Base-by-base conservation (phyloP, 2,888 invertebrate species). In the Caenorhabditis panamensis region DNA sequence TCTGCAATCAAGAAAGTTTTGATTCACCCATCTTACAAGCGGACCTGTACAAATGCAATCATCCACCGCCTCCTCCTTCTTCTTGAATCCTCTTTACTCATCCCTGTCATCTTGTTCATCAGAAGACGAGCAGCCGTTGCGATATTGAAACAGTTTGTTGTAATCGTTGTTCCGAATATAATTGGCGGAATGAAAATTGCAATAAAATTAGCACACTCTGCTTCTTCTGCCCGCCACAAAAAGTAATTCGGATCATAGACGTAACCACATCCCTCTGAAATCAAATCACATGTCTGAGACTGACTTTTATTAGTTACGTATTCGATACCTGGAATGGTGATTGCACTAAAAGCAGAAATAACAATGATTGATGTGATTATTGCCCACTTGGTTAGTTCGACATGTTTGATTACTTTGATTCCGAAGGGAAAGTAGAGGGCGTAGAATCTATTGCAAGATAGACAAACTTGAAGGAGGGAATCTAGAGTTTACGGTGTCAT, bases 381-480 rank as follows among this genome's bases (percentile, higher is more conserved):
- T 3, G 22, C 59, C 37, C 41, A 59, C 5, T 37, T 22, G 1
- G 59, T 41, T 41, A 59, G 24, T 11, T 22, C 2, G 3, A 59
- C 1, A 22, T 24, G 16, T 16, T 13, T 22, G 18, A 54, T 36
- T 20, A 11, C 18, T 20, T 56, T 67, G 28, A 26, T 22, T 24
- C 56, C 44, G 54, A 67, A 54, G 8, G 67, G 67, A 56, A 67
- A 67, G 31, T 67, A 67, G 1, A 67, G 22, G 8, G 31, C 41
- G 44, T 44, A 67, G 31, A 56, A 67, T 18, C 67, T 20, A n/a
- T 67, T 67, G 67, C 41, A 67, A 47, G 56, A 26, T 47, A 67
- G 41, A 20, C 67, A 67, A 18, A 56, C 56, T 54, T 67, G 67
- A 0, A 41, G 20, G 13, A 67, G 26, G 24, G 56, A 44, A 5